phyloP scores from a whole-genome alignment of 2,888 invertebrate genomes.

The Drosophila pegasa region DNA sequence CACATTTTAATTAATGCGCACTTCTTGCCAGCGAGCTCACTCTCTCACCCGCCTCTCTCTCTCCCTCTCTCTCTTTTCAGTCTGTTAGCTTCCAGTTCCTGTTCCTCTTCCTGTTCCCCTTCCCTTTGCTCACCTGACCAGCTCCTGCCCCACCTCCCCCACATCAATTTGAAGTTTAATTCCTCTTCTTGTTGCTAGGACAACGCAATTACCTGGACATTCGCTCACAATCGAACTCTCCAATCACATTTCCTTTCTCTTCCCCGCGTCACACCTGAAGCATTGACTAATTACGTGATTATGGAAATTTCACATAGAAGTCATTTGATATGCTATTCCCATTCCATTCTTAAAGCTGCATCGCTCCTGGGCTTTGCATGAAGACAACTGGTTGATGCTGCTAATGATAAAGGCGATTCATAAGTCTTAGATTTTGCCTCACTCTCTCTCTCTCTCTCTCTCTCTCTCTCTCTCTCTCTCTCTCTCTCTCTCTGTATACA shows the following conservation, averaged over 20 bases:
- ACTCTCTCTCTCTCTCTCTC: background rate
- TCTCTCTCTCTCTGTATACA: background rate
- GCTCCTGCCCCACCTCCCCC: background rate
- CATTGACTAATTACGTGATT: background rate
- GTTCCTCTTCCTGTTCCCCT: background rate
- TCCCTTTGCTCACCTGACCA: background rate
- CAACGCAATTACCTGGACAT: constrained; percentile 8
- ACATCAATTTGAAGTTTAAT: background rate
- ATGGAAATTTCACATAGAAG: background rate
- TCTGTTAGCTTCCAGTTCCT: background rate
- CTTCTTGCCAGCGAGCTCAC: constrained; percentile 37
- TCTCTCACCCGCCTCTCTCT: constrained; percentile 1
- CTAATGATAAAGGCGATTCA: background rate
- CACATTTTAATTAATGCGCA: constrained; percentile 79
- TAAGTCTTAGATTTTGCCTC: too few relatives aligned
- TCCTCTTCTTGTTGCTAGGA: constrained; percentile 2
- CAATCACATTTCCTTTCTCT: background rate
- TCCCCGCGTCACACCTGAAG: background rate
- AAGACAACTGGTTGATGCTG: background rate
- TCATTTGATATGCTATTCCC: background rate
- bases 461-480: background rate
- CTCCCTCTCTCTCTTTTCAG: background rate
- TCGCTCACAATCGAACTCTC: background rate
- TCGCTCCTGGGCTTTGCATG: too few relatives aligned
- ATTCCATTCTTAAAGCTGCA: background rate